These are phyloP conservation scores for Lacerta bilineata DNA, from an alignment of 2,797 vertebrate genomes.

Conservation along the genomic window DNA sequence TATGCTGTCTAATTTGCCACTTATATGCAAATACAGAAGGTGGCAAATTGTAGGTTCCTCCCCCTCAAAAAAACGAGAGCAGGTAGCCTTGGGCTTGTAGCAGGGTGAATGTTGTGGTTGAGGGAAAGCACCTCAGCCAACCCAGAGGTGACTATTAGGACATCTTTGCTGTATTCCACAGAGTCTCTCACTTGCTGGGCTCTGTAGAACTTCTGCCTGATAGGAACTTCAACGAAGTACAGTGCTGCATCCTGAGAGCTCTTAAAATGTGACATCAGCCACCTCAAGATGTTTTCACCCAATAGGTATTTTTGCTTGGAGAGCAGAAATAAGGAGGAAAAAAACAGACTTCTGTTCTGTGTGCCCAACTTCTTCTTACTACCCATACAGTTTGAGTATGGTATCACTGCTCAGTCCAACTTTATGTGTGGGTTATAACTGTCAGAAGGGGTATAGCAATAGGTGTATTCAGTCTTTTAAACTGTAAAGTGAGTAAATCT, in stretches of 20 bases:
- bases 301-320: not conserved
- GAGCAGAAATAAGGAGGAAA: not conserved
- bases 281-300: not conserved
- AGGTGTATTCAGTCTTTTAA: not conserved
- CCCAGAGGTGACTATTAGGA: not conserved
- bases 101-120: too few species aligned
- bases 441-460: not conserved
- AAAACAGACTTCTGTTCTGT: not conserved
- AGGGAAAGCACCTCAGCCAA: not conserved
- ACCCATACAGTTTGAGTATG: not conserved
- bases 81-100: not conserved
- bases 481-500: conserved; percentile 5
- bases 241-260: not conserved
- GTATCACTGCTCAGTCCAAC: not conserved
- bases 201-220: not conserved
- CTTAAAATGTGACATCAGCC: not conserved
- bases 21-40: not conserved
- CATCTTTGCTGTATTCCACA: not conserved
- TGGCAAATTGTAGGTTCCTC: not conserved
- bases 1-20: not conserved
- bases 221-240: too few species aligned
- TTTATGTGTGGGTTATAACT: not conserved
- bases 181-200: not conserved
- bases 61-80: too few species aligned
- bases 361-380: not conserved